Base-by-base conservation (phyloP, 2,113 vertebrate genomes). In the Trogon surrucura region DNA sequence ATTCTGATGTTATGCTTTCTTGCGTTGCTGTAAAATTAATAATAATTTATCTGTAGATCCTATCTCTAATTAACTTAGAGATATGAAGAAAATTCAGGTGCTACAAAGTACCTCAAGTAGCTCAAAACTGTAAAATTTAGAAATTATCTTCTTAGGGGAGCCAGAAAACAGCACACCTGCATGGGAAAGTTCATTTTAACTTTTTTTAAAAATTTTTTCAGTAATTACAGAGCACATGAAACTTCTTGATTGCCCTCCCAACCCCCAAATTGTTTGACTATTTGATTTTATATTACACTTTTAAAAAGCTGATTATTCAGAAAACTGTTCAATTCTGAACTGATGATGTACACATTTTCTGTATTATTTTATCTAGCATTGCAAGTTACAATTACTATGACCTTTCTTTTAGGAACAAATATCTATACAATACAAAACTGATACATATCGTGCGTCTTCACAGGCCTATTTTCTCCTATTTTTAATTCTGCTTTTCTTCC, bases 111-210 rank as follows among this genome's bases (percentile, higher is more conserved):
- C 95, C 92, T 96, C 95, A 85, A 77, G 91, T 72, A 75, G 95
- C 85, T 95, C 95, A 96, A 96, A 88, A 96, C 71, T 80, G 91
- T 95, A 97, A 93, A 96, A 96, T 92, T 93, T 94, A 96, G 69
- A 94, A 91, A 88, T 91, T 89, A 82, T 95, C 95, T 97, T 97
- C 95, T 95, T 69, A 94, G 95, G 91, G 71, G 84, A 93, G 73
- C 87, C 95, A 97, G 95, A 95, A 95, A 95, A 86, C 92, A 96
- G 87, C 91, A 92, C 27, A 97, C 91, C 95, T 97, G 93, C 41
- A 83, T 86, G 82, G 95, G 87, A 96, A 93, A 96, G 94, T 65
- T 86, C 1, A 82, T 94, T 97, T 89, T 92, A 97, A 97, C 85
- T 75, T 70, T 2, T 85, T 70, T 69, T 82, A 73, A 80, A 81